Conservation (phyloP, 2,888 invertebrate species). For the Drosophila quasianomalipes region DNA sequence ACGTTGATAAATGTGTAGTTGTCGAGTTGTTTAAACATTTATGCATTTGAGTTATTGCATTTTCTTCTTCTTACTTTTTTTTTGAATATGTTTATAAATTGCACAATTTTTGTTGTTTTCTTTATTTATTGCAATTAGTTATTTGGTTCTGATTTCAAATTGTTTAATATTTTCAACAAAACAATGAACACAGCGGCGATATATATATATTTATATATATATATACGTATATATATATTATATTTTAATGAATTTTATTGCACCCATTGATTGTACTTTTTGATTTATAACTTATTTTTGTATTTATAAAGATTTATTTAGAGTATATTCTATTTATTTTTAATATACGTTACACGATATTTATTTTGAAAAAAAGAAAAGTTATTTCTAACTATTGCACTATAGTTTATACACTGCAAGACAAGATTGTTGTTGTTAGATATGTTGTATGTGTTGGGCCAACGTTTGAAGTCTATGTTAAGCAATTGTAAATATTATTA, state of each 20-base stretch:
- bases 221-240: conserved; percentile 20
- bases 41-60: conserved; percentile 16
- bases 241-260: conserved; percentile 36
- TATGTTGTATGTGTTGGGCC: conserved; percentile 6
- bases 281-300: background rate
- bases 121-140: conserved; percentile 15
- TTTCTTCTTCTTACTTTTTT: conserved; percentile 6
- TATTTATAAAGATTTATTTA: conserved; percentile 20
- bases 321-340: conserved; percentile 13
- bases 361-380: conserved; percentile 3
- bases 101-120: conserved; percentile 28
- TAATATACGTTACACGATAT: conserved; percentile 4
- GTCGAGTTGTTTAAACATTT: conserved; percentile 5
- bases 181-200: conserved; percentile 58
- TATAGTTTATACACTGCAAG: conserved; percentile 52
- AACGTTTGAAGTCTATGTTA: conserved; percentile 1
- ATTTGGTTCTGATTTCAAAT: conserved; percentile 33
- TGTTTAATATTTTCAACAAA: conserved; percentile 39
- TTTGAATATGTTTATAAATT: conserved; percentile 23
- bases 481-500: conserved; percentile 2
- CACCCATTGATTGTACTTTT: conserved; percentile 42
- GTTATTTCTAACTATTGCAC: conserved; percentile 51
- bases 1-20: conserved; percentile 1
- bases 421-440: conserved; percentile 16
- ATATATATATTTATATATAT: conserved; percentile 23